Base-by-base conservation (phyloP, 2,888 invertebrate genomes). In the Drosophila mayaguana region DNA sequence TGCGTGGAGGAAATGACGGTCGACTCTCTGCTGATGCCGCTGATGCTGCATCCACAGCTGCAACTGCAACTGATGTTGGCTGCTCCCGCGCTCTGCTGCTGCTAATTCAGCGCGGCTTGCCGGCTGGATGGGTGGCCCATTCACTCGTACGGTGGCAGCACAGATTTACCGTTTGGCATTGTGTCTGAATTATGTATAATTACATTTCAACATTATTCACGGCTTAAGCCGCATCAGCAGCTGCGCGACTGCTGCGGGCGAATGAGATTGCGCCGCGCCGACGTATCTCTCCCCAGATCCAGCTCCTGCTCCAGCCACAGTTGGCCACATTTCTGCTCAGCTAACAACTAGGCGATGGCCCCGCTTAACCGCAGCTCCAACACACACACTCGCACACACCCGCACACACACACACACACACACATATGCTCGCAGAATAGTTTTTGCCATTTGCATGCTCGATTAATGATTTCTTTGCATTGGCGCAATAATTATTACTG, bases 181-280 rank as follows among this genome's bases (percentile, higher is more conserved):
- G 70, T 78, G 74, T 76, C 81, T 84, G 78, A 87, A 84, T 87
- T 80, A 87, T 87, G 85, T 87, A 82, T 82, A 87, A 84, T 87
- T 87, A 73, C 87, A 82, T 82, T 88, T 84, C 78, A 80, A 70
- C 71, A 80, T 87, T 84, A 82, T 78, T 81, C 85, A 82, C 72
- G 59, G 72, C 78, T 63, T 71, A 67, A 72, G 65, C 60, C 69
- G 20, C 70, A 56, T 65, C 54, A 68, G 61, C 72, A 72, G 38
- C 72, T 56, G 75, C 43, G 18, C 25, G 22, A 42, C 11, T 36
- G 48, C 72, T 50, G 56, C 61, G 42, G 72, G 72, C 51, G 9
- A 38, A 38, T 16, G 36, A 16, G 16, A 38, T 16, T 16, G 36
- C 2, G 36, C 6, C 36, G 14, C 5, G 36, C 14, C 5, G 14